These are phyloP conservation scores for Danio tinwini DNA, from an alignment of 2,797 vertebrate genomes.

Conservation along the genomic window DNA sequence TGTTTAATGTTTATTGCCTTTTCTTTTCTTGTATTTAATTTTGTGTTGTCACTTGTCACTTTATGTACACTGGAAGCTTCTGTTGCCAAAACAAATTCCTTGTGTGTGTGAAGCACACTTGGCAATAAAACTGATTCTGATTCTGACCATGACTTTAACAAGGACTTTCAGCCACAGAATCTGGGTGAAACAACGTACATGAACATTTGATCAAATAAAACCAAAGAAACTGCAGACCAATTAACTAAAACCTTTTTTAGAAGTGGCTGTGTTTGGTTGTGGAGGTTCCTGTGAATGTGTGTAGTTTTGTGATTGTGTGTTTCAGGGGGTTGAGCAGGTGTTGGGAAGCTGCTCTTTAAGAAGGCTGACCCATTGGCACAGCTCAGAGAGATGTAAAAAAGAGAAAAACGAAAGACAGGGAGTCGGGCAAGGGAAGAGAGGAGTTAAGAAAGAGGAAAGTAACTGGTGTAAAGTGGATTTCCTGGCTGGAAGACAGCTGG, in stretches of 20 bases:
- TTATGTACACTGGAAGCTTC: too few species aligned
- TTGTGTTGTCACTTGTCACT: too few species aligned
- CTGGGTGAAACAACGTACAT: neutral
- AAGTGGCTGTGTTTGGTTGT: conserved; percentile 16
- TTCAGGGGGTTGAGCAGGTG: conserved; percentile 51
- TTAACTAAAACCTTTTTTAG: neutral
- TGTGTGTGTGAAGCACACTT: too few species aligned
- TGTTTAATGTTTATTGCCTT: too few species aligned
- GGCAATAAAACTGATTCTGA: too few species aligned
- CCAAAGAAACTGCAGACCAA: neutral
- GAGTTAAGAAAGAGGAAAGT: conserved; percentile 52
- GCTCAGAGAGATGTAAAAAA: conserved; percentile 50
- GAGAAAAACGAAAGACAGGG: conserved; percentile 29
- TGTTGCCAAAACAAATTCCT: too few species aligned
- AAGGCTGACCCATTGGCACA: conserved; percentile 55
- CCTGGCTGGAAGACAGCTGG: conserved; percentile 65
- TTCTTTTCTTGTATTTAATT: too few species aligned
- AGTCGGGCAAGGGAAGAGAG: conserved; percentile 17
- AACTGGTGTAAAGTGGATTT: conserved; percentile 63
- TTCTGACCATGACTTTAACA: too few species aligned
- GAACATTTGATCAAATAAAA: neutral
- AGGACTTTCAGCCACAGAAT: too few species aligned
- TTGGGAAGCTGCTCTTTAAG: conserved; percentile 52
- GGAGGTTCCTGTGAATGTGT: neutral
- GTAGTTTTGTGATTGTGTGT: conserved; percentile 11